These are phyloP conservation scores for Trichomalopsis sarcophagae DNA, from an alignment of 1,140 invertebrate species.

Conservation along the genomic window DNA sequence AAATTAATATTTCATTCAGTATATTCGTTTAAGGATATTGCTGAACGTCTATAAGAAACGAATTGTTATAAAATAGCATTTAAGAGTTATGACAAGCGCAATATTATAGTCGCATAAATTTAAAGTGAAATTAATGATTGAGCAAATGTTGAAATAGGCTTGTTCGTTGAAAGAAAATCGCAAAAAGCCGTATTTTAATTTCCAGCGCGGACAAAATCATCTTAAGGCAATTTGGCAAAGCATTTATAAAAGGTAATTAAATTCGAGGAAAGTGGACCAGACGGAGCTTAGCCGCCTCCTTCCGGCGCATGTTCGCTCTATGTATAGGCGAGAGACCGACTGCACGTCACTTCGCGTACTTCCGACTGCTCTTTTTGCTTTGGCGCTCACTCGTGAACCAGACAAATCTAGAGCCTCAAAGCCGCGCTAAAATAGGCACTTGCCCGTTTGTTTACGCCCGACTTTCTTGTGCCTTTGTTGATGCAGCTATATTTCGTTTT, in stretches of 20 bases:
- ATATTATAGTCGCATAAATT: too few relatives aligned
- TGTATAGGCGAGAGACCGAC: conserved; percentile 8
- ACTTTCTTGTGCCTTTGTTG: not conserved
- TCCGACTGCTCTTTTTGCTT: not conserved
- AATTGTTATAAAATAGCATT: too few relatives aligned
- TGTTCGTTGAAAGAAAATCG: not conserved
- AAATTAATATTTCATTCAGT: too few relatives aligned
- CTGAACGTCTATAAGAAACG: too few relatives aligned
- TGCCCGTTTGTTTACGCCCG: not conserved
- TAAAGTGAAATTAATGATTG: too few relatives aligned
- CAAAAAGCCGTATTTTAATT: too few relatives aligned
- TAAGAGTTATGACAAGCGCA: too few relatives aligned
- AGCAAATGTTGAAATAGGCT: too few relatives aligned
- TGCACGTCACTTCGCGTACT: not conserved
- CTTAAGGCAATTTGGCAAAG: not conserved
- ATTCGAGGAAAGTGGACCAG: not conserved
- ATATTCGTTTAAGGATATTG: too few relatives aligned
- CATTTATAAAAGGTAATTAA: conserved; percentile 2
- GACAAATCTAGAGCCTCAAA: conserved; percentile 4
- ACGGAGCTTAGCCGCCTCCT: not conserved
- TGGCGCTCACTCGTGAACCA: conserved; percentile 5
- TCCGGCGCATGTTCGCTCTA: not conserved
- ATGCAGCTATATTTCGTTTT: not conserved
- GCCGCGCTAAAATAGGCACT: not conserved
- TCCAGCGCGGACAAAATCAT: not conserved